Percentiles rank a stretch among this genome's conserved stretches.
Evolutionary conservation across 2,797 vertebrate species (phyloP).

Genomic region (Chloroceryle inda): DNA sequence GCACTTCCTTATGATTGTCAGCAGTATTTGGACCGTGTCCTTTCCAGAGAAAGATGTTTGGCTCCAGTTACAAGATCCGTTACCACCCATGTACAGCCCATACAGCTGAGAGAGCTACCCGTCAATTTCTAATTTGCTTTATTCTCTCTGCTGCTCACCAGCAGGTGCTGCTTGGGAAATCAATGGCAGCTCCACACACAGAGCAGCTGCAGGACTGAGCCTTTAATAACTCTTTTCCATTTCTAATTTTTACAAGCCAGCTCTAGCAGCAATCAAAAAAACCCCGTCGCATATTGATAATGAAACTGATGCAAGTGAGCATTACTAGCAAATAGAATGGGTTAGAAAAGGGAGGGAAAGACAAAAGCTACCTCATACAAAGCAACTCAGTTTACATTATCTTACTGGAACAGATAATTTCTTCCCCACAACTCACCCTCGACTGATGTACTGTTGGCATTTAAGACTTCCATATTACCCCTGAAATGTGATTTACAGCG

Average conservation of each 20-base stretch:
- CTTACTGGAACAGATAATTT: neutral
- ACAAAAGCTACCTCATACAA: neutral
- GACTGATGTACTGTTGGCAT: neutral
- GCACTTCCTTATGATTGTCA: neutral
- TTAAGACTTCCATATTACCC: neutral
- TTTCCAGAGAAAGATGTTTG: neutral
- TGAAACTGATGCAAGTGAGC: neutral
- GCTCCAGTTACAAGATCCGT: neutral
- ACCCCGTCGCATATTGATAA: neutral
- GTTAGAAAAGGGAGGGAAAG: neutral
- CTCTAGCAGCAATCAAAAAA: neutral
- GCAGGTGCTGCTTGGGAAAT: conserved; percentile 49
- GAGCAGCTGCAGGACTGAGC: conserved; percentile 34
- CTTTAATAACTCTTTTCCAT: conserved; percentile 35
- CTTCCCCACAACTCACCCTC: neutral
- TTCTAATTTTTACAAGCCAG: conserved; percentile 25
- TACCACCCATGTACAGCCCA: neutral
- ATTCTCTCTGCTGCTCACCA: conserved; percentile 34
- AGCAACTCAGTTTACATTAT: neutral
- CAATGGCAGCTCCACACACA: neutral
- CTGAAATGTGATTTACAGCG: neutral
- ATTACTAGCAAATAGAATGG: neutral
- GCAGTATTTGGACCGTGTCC: neutral
- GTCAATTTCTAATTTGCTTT: conserved; percentile 59
- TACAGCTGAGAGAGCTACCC: neutral